Evolutionary conservation across 2,113 vertebrate genomes (phyloP).

Genomic region (Melanostigma gelatinosum): DNA sequence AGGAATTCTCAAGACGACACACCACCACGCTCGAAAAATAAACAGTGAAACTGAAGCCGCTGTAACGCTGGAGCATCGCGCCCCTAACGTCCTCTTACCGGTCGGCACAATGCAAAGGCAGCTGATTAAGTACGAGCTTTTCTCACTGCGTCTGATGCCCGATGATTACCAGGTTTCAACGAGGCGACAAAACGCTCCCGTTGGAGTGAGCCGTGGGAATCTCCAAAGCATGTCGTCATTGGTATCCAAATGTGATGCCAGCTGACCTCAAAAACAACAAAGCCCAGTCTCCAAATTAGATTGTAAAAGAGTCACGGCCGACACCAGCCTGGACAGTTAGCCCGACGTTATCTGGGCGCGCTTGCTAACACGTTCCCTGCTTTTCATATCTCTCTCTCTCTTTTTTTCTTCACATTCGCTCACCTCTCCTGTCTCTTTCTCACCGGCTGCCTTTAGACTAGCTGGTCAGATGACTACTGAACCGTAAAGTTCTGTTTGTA

Average conservation of each 20-base stretch:
- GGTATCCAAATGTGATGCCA: constrained; percentile 7
- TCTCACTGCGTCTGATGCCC: neutral
- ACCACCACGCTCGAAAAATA: constrained; percentile 62
- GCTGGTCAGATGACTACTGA: neutral
- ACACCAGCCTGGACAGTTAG: neutral
- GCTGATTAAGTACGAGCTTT: constrained; percentile 1
- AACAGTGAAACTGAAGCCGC: constrained; percentile 66
- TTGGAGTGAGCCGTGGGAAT: constrained; percentile 22
- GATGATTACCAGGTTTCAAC: neutral
- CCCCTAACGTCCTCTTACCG: neutral
- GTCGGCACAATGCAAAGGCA: constrained; percentile 15
- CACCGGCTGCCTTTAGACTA: neutral
- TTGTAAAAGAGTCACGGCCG: neutral
- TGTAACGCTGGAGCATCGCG: constrained; percentile 20
- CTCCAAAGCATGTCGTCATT: constrained; percentile 16
- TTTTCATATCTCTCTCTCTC: constrained; percentile 25
- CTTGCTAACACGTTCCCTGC: neutral
- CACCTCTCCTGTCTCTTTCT: neutral
- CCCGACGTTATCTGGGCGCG: neutral
- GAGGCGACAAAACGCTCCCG: neutral
- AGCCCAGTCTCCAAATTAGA: constrained; percentile 1
- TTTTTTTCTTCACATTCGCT: neutral
- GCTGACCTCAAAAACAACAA: constrained; percentile 34
- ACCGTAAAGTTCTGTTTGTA: neutral
- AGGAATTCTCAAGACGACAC: constrained; percentile 69